Base-by-base conservation (phyloP, 2,888 invertebrate genomes). In the Lasioglossum leucozonium region DNA sequence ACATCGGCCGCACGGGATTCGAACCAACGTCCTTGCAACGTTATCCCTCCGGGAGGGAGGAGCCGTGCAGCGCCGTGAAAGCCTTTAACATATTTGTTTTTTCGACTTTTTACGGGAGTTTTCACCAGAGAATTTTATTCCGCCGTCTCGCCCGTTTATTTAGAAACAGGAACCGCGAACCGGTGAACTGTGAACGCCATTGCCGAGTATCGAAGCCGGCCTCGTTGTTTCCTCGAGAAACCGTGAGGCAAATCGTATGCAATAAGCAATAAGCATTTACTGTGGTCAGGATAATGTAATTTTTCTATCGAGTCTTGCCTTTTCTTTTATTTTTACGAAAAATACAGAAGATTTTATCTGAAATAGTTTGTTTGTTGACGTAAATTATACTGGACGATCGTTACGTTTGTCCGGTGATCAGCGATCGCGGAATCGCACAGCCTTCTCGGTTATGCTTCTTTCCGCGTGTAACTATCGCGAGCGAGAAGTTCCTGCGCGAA, bases 1-100 rank as follows among this genome's bases (percentile, higher is more conserved):
- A 73, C 67, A 83, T 83, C 40, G 65, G 4, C 8, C 67, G n/a
- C 26, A 11, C 44, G 30, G 26, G 69, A 26, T 65, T 55, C 18
- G 22, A 72, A 65, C 34, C 51, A 65, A n/a, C n/a, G 76, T 77
- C 37, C 67, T n/a, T 47, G 34, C 51, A 42, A 30, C 69, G 34
- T 26, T 62, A 26, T 40, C n/a, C 37, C 37, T n/a, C 26, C 0
- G 34, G 13, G n/a, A n/a, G 11, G 30, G 42, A 8, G 18, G 30
- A 47, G 22, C n/a, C 22, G 16, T 8, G 42, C 18, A 26, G 37
- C 22, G 18, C 62, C 16, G 16, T 34, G 65, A 18, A 65, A 73
- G 13, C 8, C 51, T 22, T 10, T 13, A 55, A 58, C 40, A 16
- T 69, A 30, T 80, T 73, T 47, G 34, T 34, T 62, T 58, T n/a